Percentiles rank a stretch among this genome's conserved stretches.
Conservation (phyloP, 2,888 invertebrate genomes). For the Metallyticus violacea region DNA sequence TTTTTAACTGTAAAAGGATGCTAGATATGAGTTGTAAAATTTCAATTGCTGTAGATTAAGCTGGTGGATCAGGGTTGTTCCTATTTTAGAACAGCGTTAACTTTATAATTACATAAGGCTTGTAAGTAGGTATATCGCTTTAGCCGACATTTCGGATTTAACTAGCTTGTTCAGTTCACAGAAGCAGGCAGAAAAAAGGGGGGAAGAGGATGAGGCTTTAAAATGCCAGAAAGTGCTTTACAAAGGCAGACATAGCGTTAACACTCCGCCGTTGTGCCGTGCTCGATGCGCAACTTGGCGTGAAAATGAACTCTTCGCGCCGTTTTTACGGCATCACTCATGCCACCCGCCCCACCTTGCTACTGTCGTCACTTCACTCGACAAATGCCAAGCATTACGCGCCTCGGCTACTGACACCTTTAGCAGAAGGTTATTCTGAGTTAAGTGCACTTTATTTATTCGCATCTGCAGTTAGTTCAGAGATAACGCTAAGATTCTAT, state of each 20-base stretch:
- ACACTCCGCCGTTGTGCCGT: not conserved
- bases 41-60: no score
- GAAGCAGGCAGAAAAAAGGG: no score
- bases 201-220: not conserved
- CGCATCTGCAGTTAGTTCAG: no score
- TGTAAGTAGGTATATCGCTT: no score
- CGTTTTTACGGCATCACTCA: not conserved
- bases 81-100: no score
- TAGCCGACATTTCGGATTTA: not conserved
- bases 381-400: not conserved
- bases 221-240: not conserved
- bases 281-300: not conserved
- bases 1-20: no score
- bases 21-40: no score
- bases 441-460: not conserved
- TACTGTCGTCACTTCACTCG: not conserved
- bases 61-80: no score
- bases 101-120: no score
- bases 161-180: not conserved
- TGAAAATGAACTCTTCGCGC: not conserved
- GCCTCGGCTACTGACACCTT: not conserved
- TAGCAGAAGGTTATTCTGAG: not conserved
- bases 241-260: not conserved
- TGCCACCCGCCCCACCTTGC: not conserved
- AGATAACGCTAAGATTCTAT: no score